phyloP scores from a whole-genome alignment of 2,888 invertebrate species.

The Drosophila subsilvestris region DNA sequence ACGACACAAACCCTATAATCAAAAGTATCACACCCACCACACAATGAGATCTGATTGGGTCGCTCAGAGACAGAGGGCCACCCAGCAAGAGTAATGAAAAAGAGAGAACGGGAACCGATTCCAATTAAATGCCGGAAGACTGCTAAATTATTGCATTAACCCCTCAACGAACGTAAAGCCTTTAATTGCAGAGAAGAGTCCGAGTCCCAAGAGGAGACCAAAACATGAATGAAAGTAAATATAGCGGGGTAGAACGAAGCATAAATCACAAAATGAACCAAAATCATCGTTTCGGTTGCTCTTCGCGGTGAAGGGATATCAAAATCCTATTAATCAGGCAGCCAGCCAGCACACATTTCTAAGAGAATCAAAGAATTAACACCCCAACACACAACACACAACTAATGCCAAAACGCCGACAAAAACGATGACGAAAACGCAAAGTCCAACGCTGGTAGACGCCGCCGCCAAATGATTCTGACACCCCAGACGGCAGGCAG shows the following conservation, averaged over 20 bases:
- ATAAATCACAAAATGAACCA: conserved; percentile 65
- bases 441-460: conserved; percentile 50
- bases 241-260: conserved; percentile 16
- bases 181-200: conserved; percentile 65
- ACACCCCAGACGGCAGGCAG: conserved; percentile 50
- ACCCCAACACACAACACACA: conserved; percentile 35
- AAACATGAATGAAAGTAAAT: conserved; percentile 53
- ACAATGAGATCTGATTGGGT: not conserved
- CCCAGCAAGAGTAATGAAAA: conserved; percentile 45
- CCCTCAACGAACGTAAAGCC: conserved; percentile 56
- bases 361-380: conserved; percentile 60
- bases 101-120: conserved; percentile 35
- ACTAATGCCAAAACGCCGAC: conserved; percentile 75
- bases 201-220: not conserved
- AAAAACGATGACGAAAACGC: conserved; percentile 64
- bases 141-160: conserved; percentile 74
- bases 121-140: conserved; percentile 78
- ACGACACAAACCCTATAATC: conserved; percentile 54
- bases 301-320: conserved; percentile 59
- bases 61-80: conserved; percentile 44
- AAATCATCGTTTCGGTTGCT: conserved; percentile 41
- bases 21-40: conserved; percentile 53
- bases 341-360: conserved; percentile 7
- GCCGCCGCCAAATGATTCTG: conserved; percentile 66
- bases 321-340: conserved; percentile 75